Base-by-base conservation (phyloP, 2,797 vertebrate genomes). In the Eulemur coronatus region DNA sequence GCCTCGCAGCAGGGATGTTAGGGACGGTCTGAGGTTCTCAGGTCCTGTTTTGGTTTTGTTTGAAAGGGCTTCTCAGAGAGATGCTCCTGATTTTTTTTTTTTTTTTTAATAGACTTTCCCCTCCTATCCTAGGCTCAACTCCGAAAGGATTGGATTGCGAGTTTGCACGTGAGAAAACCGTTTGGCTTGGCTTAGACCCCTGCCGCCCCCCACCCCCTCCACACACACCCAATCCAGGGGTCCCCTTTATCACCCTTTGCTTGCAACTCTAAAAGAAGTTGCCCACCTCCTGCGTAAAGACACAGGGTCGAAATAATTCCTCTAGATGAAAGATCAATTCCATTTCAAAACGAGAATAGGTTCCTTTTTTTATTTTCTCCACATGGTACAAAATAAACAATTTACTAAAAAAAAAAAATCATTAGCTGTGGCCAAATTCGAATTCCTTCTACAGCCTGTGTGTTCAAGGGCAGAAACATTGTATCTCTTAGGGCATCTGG, bases 271-370 rank as follows among this genome's bases (percentile, higher is more conserved):
- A 76, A 88, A 95, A 97, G 97, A 98, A 98, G 97, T 98, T 97
- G 94, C 96, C 89, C 81, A 0, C 96, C 97, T 95, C 63, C 0
- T 97, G 97, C 97, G 96, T 97, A 92, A 91, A 95, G 91, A 94
- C 94, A 92, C 97, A n/a, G 41, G 88, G 94, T 97, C 93, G 96
- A 98, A 98, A 98, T 97, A 97, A 98, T 96, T 97, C 94, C 88
- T 97, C 93, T 91, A 94, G 97, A 97, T 97, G 97, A 98, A 98
- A 97, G 97, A 97, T 97, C 98, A 98, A 98, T 97, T 98, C 98
- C 97, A 97, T 97, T 97, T 98, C 97, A 96, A 97, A 98, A 97
- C 70, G 93, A 95, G 95, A 96, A 92, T 85, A 89, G 89, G 35
- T 48, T 89, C 63, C 48, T 88, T 92, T 79, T 95, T 84, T 28